Evolutionary conservation across 2,797 vertebrate genomes (phyloP), one percentile per base, ranked within the genome.

Genomic region (Galago senegalensis): DNA sequence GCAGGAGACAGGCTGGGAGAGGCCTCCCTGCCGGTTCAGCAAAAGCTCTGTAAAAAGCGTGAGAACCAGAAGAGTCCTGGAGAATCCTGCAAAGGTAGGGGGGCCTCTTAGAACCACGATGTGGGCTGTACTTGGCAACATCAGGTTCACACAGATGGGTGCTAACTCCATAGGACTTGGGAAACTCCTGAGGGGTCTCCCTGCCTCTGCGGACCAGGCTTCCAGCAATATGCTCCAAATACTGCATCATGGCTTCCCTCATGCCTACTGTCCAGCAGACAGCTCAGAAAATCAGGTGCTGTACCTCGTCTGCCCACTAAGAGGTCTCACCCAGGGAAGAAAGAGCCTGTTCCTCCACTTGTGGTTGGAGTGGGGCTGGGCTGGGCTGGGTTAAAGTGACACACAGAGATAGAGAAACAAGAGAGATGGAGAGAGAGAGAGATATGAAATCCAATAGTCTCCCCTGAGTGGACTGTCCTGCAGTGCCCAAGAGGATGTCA

Each of bases 121-220:
- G 0, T 69, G 60, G 25, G 3, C n/a, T 37, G 5, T 4, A n/a
- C 12, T 6, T 0, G 2, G 23, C 3, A 69, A 69, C 56, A 40
- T 14, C 31, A 18, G 18, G 29, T 29, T 90, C 70, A 49, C 20
- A 6, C 1, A 63, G 17, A 0, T 7, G 80, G 77, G 77, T 25
- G 49, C 8, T 21, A 65, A 70, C n/a, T 63, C 49, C 25, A 56
- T 9, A 56, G 46, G 13, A 27, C 56, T 69, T 40, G 10, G 29
- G 95, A 56, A 69, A 31, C 13, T 87, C 86, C 27, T 5, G 49
- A 2, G 4, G 49, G 29, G 61, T 6, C n/a, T 46, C 6, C 18
- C 37, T 65, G 75, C 29, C 56, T 80, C 56, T 37, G 8, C 1
- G 53, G 14, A 53, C 17, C 4, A 89, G 37, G 34, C 37, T 49